Base-by-base conservation (phyloP, 2,113 vertebrate genomes). In the Ivindomyrus marchei region DNA sequence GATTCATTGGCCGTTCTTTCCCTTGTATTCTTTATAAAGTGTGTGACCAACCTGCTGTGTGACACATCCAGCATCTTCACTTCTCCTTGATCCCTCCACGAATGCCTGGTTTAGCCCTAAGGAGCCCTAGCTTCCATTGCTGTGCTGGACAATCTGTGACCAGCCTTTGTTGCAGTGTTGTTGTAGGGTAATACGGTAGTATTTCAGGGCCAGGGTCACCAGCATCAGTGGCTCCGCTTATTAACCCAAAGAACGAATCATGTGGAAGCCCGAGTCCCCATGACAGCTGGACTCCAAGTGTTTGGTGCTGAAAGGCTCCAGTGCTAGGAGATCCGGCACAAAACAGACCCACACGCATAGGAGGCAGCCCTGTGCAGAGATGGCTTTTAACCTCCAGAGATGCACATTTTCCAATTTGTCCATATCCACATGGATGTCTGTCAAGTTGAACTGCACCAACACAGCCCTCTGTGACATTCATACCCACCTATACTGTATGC, bases 331-430 rank as follows among this genome's bases (percentile, higher is more conserved):
- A 21, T 88, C 36, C 9, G 70, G 89, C 2, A 83, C 36, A 91
- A 92, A 94, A 91, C 91, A 90, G 88, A 91, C 89, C 91, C 90
- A 90, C n/a, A 31, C 1, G n/a, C 62, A 11, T 11, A 11, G 10
- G 10, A 66, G n/a, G 62, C 62, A 70, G 62, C n/a, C 62, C 62
- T 31, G 62, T 13, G 58, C n/a, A 27, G 58, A 27, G 58, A 27
- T 10, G 58, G 58, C n/a, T 66, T 27, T 66, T 66, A 66, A 66
- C n/a, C n/a, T 27, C 2, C 24, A 27, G 58, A 27, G n/a, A 66
- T n/a, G 58, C 24, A 66, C 58, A 0, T n/a, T 7, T 62, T n/a
- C 58, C 24, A n/a, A 4, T 39, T 45, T 83, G 19, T 36, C 36
- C 36, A 83, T 83, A 45, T 45, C 36, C 31, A 17, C 77, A 83